phyloP scores from a whole-genome alignment of 2,888 invertebrate genomes.

The Pharmacophagus antenor region DNA sequence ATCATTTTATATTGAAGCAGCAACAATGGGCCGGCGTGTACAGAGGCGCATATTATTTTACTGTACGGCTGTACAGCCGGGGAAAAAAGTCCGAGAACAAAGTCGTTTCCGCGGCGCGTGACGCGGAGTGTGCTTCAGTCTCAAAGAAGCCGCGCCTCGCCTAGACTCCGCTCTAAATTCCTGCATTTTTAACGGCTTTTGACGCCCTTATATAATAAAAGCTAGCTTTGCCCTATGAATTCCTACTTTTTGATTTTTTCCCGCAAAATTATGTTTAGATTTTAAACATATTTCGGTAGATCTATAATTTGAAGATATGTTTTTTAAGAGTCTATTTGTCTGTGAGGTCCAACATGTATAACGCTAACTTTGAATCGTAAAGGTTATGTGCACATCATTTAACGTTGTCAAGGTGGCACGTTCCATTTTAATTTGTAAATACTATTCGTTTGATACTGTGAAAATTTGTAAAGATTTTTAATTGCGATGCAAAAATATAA shows the following conservation, averaged over 20 bases:
- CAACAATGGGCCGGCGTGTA: slow-evolving; percentile 62
- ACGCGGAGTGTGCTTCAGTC: slow-evolving; percentile 46
- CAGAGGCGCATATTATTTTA: slow-evolving; percentile 68
- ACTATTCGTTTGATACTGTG: neutral
- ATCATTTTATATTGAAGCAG: slow-evolving; percentile 66
- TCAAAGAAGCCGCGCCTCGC: slow-evolving; percentile 40
- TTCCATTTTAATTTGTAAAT: too few species aligned
- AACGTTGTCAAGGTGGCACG: too few species aligned
- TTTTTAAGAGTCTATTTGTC: too few species aligned
- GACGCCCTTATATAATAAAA: slow-evolving; percentile 29
- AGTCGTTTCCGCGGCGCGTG: slow-evolving; percentile 38
- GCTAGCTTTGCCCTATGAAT: slow-evolving; percentile 17
- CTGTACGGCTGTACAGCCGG: slow-evolving; percentile 46
- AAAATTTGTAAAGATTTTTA: neutral
- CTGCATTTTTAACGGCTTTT: slow-evolving; percentile 35
- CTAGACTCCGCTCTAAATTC: slow-evolving; percentile 31
- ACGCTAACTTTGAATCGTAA: too few species aligned
- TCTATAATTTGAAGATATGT: too few species aligned
- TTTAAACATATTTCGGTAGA: neutral
- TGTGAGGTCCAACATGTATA: neutral
- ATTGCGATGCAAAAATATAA: neutral
- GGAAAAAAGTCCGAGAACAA: slow-evolving; percentile 49
- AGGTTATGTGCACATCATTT: too few species aligned
- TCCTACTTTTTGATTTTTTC: slow-evolving; percentile 3
- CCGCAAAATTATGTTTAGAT: neutral